phyloP scores from a whole-genome alignment of 2,113 vertebrate genomes.

The Eulemur macaco region DNA sequence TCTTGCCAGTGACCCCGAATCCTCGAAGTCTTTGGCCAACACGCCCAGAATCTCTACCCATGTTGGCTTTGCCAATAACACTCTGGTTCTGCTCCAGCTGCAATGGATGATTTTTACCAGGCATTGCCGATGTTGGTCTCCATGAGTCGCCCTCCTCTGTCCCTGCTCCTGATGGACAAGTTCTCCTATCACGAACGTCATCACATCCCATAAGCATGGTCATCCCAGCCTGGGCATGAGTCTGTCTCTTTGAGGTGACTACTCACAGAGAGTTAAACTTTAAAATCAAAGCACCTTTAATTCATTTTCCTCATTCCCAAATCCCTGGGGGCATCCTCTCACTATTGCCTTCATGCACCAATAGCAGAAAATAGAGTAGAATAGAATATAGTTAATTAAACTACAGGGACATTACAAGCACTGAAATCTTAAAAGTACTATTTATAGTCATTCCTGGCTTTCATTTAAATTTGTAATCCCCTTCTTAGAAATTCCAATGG shows the following conservation, averaged over 20 bases:
- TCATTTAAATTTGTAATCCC: neutral
- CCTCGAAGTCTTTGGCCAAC: neutral
- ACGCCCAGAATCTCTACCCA: neutral
- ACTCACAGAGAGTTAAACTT: neutral
- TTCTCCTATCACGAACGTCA: too few relatives aligned
- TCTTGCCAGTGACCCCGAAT: conserved; percentile 18
- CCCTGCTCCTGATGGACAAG: neutral
- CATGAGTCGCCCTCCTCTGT: neutral
- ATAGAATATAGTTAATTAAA: conserved; percentile 39
- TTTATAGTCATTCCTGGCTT: neutral
- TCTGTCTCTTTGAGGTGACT: neutral
- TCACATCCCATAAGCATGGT: neutral
- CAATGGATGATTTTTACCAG: neutral
- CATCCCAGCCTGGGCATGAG: neutral
- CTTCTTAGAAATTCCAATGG: conserved; percentile 1
- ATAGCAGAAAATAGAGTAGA: conserved; percentile 29
- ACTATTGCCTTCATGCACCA: conserved; percentile 23
- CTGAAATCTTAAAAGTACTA: neutral
- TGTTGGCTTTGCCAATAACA: neutral
- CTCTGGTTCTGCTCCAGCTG: neutral
- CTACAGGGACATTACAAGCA: neutral
- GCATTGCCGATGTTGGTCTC: neutral
- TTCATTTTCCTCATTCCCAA: conserved; percentile 23
- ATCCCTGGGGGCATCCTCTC: neutral
- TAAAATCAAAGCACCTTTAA: neutral